Conservation (phyloP, 2,113 vertebrate genomes). For the Hyla sarda region DNA sequence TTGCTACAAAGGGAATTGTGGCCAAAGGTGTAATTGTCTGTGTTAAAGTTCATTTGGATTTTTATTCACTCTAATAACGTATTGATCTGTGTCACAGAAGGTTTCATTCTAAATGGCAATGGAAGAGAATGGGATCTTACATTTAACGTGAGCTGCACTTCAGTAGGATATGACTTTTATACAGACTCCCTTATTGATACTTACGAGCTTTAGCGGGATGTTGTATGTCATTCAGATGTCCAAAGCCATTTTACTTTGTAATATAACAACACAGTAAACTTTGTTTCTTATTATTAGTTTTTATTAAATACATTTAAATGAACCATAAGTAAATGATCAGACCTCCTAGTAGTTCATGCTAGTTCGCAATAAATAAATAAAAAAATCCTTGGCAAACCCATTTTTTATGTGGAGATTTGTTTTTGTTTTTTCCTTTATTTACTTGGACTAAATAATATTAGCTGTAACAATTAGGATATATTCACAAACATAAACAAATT, state of each 20-base stretch:
- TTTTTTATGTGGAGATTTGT: too few relatives aligned
- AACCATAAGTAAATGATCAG: background rate
- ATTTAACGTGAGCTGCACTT: background rate
- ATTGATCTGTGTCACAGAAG: constrained; percentile 54
- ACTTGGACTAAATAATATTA: too few relatives aligned
- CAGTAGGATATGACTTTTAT: constrained; percentile 2
- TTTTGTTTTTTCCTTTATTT: too few relatives aligned
- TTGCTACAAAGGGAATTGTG: constrained; percentile 47
- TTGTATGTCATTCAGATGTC: background rate
- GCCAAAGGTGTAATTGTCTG: constrained; percentile 55
- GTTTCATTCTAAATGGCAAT: constrained; percentile 38
- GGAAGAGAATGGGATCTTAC: constrained; percentile 3
- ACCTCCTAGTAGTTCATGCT: too few relatives aligned
- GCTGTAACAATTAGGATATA: too few relatives aligned
- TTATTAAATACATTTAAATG: background rate
- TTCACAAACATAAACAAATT: too few relatives aligned
- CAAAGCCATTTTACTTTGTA: background rate
- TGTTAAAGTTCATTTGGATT: constrained; percentile 58
- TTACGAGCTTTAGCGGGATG: background rate
- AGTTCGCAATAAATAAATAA: too few relatives aligned
- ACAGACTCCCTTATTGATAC: background rate
- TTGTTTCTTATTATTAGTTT: background rate
- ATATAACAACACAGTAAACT: background rate
- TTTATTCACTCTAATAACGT: constrained; percentile 55
- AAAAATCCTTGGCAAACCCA: too few relatives aligned